Conservation (phyloP, 2,113 vertebrate genomes). For the Dunckerocampus dactyliophorus region DNA sequence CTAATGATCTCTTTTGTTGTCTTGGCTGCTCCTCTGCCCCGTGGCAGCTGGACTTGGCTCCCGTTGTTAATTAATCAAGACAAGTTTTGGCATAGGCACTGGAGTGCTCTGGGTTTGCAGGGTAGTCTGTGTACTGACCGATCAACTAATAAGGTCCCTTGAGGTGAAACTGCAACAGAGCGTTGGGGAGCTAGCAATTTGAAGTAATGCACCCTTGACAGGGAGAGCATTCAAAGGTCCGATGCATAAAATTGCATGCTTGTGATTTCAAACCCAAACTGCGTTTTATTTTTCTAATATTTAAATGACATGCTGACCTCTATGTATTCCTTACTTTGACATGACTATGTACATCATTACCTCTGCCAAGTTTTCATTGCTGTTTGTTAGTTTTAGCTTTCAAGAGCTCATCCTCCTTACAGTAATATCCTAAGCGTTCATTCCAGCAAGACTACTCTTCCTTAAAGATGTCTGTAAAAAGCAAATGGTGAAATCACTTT, state of each 20-base stretch:
- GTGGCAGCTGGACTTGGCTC: constrained; percentile 48
- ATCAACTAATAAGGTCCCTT: constrained; percentile 54
- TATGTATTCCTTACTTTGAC: too few relatives aligned
- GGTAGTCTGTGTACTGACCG: constrained; percentile 53
- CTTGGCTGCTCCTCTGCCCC: constrained; percentile 25
- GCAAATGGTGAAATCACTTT: too few relatives aligned
- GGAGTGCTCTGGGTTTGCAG: constrained; percentile 41
- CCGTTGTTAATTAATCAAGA: constrained; percentile 65
- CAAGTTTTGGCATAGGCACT: constrained; percentile 43
- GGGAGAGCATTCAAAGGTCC: constrained; percentile 14
- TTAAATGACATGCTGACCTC: constrained; percentile 8
- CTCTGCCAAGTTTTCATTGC: too few relatives aligned
- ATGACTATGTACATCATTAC: too few relatives aligned
- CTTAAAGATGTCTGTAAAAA: too few relatives aligned
- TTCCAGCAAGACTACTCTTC: too few relatives aligned
- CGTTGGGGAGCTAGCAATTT: constrained; percentile 23
- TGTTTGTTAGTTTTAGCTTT: too few relatives aligned
- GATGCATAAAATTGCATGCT: constrained; percentile 19
- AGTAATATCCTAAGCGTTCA: too few relatives aligned
- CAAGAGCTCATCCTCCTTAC: too few relatives aligned
- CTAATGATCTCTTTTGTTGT: constrained; percentile 26
- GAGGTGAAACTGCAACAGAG: constrained; percentile 53
- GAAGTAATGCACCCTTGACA: constrained; percentile 27
- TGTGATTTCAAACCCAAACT: constrained; percentile 27
- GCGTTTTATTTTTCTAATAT: constrained; percentile 31